These are phyloP conservation scores for Pristionchus arcanus DNA, from an alignment of 2,888 invertebrate species.

Conservation along the genomic window DNA sequence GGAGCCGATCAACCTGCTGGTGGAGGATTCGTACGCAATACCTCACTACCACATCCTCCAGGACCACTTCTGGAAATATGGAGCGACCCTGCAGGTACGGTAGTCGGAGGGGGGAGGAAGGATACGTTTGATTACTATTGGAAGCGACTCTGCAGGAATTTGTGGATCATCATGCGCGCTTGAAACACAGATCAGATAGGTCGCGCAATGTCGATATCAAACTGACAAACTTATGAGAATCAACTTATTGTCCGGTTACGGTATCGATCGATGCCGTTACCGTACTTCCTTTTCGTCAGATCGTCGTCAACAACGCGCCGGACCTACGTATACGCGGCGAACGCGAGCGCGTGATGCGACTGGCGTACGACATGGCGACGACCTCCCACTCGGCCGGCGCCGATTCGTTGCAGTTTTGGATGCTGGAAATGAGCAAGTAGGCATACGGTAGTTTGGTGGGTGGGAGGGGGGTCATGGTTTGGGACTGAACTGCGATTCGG, in stretches of 20 bases:
- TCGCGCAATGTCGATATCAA: not conserved
- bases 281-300: conserved; percentile 48
- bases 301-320: conserved; percentile 72
- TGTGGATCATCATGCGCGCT: not conserved
- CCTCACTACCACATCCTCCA: conserved; percentile 76
- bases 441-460: not conserved
- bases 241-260: too few relatives aligned
- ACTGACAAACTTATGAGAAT: too few relatives aligned
- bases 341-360: conserved; percentile 63
- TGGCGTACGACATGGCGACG: conserved; percentile 77
- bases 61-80: conserved; percentile 79
- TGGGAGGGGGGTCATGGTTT: too few relatives aligned
- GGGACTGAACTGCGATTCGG: not conserved
- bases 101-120: conserved; percentile 59
- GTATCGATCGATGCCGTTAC: not conserved
- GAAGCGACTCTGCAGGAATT: conserved; percentile 75
- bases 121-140: conserved; percentile 72
- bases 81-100: conserved; percentile 76
- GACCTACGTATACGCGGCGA: conserved; percentile 67
- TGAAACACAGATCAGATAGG: not conserved
- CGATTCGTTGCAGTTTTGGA: conserved; percentile 78
- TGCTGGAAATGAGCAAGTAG: conserved; percentile 74
- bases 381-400: conserved; percentile 78
- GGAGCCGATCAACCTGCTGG: conserved; percentile 77
- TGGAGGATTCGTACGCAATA: conserved; percentile 77